phyloP scores from a whole-genome alignment of 2,888 invertebrate genomes.

The Leucania comma region DNA sequence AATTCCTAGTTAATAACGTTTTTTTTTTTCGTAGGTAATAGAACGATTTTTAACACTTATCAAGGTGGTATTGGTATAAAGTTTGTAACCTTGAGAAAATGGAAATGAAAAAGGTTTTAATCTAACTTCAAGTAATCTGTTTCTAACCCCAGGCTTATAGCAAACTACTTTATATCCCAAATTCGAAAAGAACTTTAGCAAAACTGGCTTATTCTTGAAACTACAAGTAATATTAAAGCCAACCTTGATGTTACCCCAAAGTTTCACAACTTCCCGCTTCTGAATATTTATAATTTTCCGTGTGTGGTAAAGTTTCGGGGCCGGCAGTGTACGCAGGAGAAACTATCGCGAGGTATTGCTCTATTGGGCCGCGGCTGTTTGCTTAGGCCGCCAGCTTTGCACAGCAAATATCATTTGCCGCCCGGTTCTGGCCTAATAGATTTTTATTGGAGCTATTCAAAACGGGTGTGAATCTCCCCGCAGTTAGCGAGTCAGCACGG shows the following conservation, averaged over 20 bases:
- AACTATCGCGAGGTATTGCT: slow-evolving; percentile 74
- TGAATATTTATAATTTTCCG: slow-evolving; percentile 62
- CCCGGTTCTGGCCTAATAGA: slow-evolving; percentile 74
- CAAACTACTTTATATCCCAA: slow-evolving; percentile 9
- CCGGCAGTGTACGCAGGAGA: slow-evolving; percentile 63
- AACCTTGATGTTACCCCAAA: slow-evolving; percentile 42
- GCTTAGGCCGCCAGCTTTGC: slow-evolving; percentile 74
- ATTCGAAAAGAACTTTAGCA: not conserved
- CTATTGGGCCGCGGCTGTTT: slow-evolving; percentile 75
- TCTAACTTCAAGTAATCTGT: not conserved
- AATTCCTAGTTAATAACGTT: slow-evolving; percentile 16
- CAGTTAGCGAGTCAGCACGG: slow-evolving; percentile 48
- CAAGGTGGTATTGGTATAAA: slow-evolving; percentile 2
- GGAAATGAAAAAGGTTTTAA: not conserved
- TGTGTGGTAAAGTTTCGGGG: slow-evolving; percentile 45
- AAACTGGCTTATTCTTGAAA: slow-evolving; percentile 41
- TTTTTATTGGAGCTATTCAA: slow-evolving; percentile 74
- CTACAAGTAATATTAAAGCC: slow-evolving; percentile 50
- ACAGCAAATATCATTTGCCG: slow-evolving; percentile 79
- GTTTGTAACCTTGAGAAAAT: not conserved
- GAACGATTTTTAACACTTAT: not conserved
- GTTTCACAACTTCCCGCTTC: slow-evolving; percentile 33
- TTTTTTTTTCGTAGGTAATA: not conserved
- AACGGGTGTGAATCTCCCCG: slow-evolving; percentile 55
- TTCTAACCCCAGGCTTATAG: not conserved